These are phyloP conservation scores for Crypturellus tataupa DNA, from an alignment of 2,797 vertebrate genomes.

Conservation along the genomic window DNA sequence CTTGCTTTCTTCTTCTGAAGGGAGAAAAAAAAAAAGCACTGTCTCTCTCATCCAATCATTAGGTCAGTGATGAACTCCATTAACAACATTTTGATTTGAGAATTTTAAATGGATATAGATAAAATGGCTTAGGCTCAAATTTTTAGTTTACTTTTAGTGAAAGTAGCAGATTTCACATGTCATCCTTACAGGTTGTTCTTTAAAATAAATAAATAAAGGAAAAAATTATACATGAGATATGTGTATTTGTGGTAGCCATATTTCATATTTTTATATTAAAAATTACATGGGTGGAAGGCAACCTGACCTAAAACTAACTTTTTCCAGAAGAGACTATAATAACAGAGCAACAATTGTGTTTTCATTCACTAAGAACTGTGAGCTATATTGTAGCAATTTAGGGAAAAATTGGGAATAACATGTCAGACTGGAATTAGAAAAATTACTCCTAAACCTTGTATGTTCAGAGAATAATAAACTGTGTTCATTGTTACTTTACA, in stretches of 20 bases:
- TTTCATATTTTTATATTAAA: neutral
- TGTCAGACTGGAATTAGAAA: slow-evolving; percentile 15
- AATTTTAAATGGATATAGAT: neutral
- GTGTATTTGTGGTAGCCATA: neutral
- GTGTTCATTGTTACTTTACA: neutral
- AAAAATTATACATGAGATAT: accelerated
- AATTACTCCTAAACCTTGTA: neutral
- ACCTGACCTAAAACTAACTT: neutral
- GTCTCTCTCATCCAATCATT: neutral
- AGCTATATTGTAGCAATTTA: neutral
- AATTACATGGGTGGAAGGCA: neutral
- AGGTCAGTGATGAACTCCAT: neutral
- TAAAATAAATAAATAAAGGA: neutral
- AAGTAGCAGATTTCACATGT: accelerated
- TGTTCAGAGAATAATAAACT: neutral
- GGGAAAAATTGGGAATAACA: neutral
- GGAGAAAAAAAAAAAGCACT: neutral
- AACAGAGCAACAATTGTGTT: neutral
- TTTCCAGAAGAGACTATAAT: slow-evolving; percentile 6
- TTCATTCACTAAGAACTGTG: neutral
- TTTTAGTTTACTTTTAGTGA: neutral
- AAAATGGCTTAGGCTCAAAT: neutral
- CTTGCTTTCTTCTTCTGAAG: neutral
- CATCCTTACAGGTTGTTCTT: neutral
- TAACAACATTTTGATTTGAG: neutral